Evolutionary conservation across 92 coral and sea anemone species (phyloP).

Genomic region (Epizoanthus stellaris): DNA sequence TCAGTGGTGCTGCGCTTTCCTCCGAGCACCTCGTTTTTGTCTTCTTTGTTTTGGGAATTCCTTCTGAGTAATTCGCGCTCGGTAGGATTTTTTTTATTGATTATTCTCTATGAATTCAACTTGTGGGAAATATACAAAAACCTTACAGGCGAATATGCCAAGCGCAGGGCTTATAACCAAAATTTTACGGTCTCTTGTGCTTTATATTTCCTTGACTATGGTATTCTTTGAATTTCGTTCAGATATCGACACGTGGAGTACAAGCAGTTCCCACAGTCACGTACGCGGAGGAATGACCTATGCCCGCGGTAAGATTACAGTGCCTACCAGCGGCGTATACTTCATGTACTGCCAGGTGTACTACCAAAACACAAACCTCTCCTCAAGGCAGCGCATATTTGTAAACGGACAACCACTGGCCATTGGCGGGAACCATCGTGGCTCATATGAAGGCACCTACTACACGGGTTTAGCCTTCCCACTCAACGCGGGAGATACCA

Average conservation of each 20-base stretch:
- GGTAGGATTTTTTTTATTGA: too few relatives aligned
- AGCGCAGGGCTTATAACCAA: too few relatives aligned
- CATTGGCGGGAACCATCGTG: not conserved
- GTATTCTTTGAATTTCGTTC: too few relatives aligned
- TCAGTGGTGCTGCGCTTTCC: too few relatives aligned
- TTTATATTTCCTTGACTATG: too few relatives aligned
- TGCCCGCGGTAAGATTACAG: conserved; percentile 7
- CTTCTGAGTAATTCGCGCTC: too few relatives aligned
- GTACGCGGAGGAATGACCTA: conserved; percentile 4
- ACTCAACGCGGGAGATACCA: conserved; percentile 5
- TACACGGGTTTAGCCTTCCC: not conserved
- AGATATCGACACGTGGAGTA: conserved; percentile 16
- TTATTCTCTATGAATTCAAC: too few relatives aligned
- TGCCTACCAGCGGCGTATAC: conserved; percentile 20
- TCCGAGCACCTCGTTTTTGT: too few relatives aligned
- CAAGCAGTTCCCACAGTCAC: not conserved
- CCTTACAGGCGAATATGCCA: too few relatives aligned
- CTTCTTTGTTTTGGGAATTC: too few relatives aligned
- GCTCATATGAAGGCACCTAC: not conserved
- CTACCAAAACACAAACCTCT: not conserved
- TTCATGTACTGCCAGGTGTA: conserved; percentile 6
- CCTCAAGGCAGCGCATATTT: conserved; percentile 7
- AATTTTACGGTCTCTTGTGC: too few relatives aligned
- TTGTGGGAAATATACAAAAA: too few relatives aligned
- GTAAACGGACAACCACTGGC: conserved; percentile 4